These are phyloP conservation scores for Chascanopsetta lugubris DNA, from an alignment of 2,113 vertebrate species.

Conservation along the genomic window DNA sequence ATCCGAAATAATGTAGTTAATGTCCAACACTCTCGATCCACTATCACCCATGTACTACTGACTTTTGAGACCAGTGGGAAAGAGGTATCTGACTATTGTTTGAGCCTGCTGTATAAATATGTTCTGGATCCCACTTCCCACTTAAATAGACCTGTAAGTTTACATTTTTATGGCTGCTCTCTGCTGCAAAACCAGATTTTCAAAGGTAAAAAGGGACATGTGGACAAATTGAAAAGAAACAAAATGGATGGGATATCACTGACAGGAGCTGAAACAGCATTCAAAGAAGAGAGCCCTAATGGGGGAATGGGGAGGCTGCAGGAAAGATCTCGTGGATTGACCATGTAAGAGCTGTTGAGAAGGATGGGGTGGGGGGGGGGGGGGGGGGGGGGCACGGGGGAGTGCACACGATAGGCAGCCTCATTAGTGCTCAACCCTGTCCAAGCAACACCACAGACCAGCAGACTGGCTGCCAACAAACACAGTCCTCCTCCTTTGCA, in stretches of 20 bases:
- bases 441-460: conserved; percentile 53
- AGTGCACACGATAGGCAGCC: conserved; percentile 62
- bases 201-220: conserved; percentile 36
- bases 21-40: too few relatives aligned
- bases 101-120: too few relatives aligned
- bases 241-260: conserved; percentile 25
- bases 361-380: conserved; percentile 4
- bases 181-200: conserved; percentile 20
- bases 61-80: too few relatives aligned
- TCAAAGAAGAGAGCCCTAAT: conserved; percentile 49
- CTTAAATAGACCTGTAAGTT: conserved; percentile 6
- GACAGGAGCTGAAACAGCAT: conserved; percentile 49
- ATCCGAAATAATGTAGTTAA: too few relatives aligned
- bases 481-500: conserved; percentile 25
- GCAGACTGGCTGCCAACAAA: conserved; percentile 56
- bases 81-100: too few relatives aligned
- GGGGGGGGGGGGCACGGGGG: conserved; percentile 13
- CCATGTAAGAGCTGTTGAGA: conserved; percentile 38
- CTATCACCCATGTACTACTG: too few relatives aligned
- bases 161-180: conserved; percentile 11
- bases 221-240: conserved; percentile 26
- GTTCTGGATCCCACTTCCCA: too few relatives aligned
- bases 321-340: conserved; percentile 47
- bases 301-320: conserved; percentile 58
- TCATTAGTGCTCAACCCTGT: conserved; percentile 73